phyloP scores from a whole-genome alignment of 2,888 invertebrate genomes.

The Chloromyia formosa region DNA sequence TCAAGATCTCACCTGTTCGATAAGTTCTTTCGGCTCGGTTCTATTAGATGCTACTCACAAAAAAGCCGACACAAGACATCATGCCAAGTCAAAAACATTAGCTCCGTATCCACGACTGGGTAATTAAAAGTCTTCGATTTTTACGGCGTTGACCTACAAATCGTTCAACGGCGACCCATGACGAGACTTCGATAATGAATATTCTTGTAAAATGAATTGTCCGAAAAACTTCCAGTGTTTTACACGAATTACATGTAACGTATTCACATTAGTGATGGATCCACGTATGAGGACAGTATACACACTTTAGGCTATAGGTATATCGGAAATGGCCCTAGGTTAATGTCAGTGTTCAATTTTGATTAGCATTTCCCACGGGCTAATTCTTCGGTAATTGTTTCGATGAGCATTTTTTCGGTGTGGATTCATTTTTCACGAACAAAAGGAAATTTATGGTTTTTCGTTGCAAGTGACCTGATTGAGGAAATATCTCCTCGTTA shows the following conservation, averaged over 20 bases:
- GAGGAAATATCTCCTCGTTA: not conserved
- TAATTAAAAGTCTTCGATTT: too few species aligned
- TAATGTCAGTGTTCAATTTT: constrained; percentile 12
- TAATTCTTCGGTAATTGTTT: not conserved
- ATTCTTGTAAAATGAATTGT: too few species aligned
- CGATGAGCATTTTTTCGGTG: not conserved
- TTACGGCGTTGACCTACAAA: too few species aligned
- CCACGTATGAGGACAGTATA: too few species aligned
- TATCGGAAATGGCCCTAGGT: not conserved
- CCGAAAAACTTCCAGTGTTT: too few species aligned
- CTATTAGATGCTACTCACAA: not conserved
- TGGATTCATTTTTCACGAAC: not conserved
- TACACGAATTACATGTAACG: too few species aligned
- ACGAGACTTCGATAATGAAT: too few species aligned
- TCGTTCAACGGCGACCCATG: too few species aligned
- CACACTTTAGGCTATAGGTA: not conserved
- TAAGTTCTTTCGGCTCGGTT: constrained; percentile 17
- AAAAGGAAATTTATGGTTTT: constrained; percentile 1
- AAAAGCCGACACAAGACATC: not conserved
- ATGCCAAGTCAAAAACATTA: too few species aligned
- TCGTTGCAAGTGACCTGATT: constrained; percentile 1
- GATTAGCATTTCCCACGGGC: constrained; percentile 31
- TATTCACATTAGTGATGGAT: too few species aligned
- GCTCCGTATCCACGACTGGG: too few species aligned
- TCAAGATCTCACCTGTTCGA: constrained; percentile 1